Conservation (phyloP, 2,888 invertebrate species). For the Ichneumoninae sp. region DNA sequence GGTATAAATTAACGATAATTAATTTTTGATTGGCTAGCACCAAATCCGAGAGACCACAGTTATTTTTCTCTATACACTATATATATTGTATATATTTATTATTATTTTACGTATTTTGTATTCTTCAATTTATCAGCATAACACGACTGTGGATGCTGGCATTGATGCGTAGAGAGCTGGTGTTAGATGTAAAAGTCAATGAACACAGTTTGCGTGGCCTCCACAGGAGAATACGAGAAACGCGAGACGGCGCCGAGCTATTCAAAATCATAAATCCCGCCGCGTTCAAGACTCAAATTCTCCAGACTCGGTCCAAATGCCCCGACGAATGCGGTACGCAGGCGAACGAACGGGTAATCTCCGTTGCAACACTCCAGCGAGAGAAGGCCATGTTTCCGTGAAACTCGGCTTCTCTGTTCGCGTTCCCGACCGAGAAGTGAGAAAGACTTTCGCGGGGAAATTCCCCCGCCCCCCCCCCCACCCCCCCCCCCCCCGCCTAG, state of each 20-base stretch:
- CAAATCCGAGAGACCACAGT: too few relatives aligned
- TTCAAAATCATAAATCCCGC: neutral
- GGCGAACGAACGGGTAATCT: neutral
- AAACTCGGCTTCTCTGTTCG: slow-evolving; percentile 1
- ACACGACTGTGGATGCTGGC: neutral
- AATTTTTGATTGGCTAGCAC: too few relatives aligned
- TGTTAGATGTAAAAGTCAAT: neutral
- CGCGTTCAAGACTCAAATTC: neutral
- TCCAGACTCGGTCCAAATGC: neutral
- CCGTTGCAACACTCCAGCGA: neutral
- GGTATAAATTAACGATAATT: too few relatives aligned
- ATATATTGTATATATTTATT: neutral
- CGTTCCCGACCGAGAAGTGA: slow-evolving; percentile 1
- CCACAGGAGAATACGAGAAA: neutral
- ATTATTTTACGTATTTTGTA: neutral
- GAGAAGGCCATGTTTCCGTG: neutral
- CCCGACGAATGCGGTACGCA: neutral
- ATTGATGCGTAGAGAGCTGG: neutral
- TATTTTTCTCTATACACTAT: too few relatives aligned
- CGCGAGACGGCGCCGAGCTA: neutral
- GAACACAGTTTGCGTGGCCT: neutral
- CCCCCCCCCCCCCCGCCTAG: neutral
- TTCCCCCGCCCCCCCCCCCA: too few relatives aligned
- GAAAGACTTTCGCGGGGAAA: slow-evolving; percentile 19
- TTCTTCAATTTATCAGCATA: neutral